These are phyloP conservation scores for Gopherus evgoodei DNA, from an alignment of 2,113 vertebrate genomes.

Conservation along the genomic window DNA sequence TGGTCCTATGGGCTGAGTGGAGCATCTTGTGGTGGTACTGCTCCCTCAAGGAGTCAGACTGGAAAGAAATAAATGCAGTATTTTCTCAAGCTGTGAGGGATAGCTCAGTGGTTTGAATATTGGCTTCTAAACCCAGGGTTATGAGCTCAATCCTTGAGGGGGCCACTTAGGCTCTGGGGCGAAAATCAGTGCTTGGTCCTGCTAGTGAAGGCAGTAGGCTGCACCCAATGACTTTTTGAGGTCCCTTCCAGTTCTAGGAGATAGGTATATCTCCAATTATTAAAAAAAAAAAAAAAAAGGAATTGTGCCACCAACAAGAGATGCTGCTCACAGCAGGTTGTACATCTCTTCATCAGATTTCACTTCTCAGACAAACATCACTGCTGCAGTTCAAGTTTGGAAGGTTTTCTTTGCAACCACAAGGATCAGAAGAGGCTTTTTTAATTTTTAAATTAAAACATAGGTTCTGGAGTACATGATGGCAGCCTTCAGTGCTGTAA, in stretches of 20 bases:
- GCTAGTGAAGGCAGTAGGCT: too few relatives aligned
- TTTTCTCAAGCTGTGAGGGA: not conserved
- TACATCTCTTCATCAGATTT: accelerated
- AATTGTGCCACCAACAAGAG: not conserved
- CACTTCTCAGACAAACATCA: not conserved
- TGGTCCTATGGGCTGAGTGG: not conserved
- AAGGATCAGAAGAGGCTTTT: not conserved
- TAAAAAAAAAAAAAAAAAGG: too few relatives aligned
- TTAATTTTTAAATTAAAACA: not conserved
- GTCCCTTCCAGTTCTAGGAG: too few relatives aligned
- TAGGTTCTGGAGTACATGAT: not conserved
- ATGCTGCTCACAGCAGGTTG: not conserved
- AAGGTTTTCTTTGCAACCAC: not conserved
- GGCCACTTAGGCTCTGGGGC: too few relatives aligned
- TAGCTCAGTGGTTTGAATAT: too few relatives aligned
- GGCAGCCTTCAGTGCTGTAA: not conserved
- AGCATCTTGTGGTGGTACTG: not conserved
- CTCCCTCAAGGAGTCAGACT: accelerated
- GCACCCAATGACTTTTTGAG: too few relatives aligned
- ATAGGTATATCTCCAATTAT: too few relatives aligned
- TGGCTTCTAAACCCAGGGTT: too few relatives aligned
- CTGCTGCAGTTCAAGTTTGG: not conserved
- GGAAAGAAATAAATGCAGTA: not conserved
- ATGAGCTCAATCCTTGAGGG: too few relatives aligned
- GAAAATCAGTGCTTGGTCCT: too few relatives aligned